Evolutionary conservation across 2,113 vertebrate genomes (phyloP), one percentile per base, ranked within the genome.

Genomic region (Dipodomys spectabilis): DNA sequence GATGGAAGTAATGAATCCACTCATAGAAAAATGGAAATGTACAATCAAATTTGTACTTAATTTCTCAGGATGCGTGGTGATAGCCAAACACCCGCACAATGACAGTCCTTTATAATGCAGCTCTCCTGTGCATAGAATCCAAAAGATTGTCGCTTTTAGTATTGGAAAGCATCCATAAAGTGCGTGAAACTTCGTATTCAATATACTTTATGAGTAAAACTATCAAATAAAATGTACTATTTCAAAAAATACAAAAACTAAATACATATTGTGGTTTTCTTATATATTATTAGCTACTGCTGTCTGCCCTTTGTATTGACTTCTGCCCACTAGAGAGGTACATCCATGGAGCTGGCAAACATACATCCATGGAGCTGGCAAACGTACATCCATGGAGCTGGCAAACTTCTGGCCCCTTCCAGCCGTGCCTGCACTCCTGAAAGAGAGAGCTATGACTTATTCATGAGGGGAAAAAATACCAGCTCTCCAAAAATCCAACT

Each of bases 1-100:
- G n/a, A 92, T 94, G 79, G 93, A 92, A 86, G 71, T 19, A 7
- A 39, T 60, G 77, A 71, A 85, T 92, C 25, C 22, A 44, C 44
- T 91, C 45, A 77, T 81, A 27, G 74, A 84, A 87, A 93, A 82
- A 90, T 93, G 30, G 39, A 85, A 92, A 68, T 67, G 1, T 53
- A 73, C 23, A 65, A 32, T 68, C 25, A 20, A 39, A 22, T 74
- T 88, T 81, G 49, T 28, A n/a, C 83, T 75, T 85, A 78, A 72
- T 73, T 91, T 78, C 79, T 91, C 1, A 0, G 7, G 35, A 67
- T 27, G 5, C 23, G 6, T 57, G n/a, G 53, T 83, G 77, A 49
- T 45, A 16, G 72, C 64, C 79, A 81, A 62, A 32, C 9, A 16
- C 71, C 64, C 84, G 72, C 19, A 79, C 78, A 92, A 83, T 19